A percentile compares a stretch with the other conserved stretches of the same genome.
Evolutionary conservation across 64 coral and sea anemone genomes (phyloP).

Genomic region (Porites australiensis): DNA sequence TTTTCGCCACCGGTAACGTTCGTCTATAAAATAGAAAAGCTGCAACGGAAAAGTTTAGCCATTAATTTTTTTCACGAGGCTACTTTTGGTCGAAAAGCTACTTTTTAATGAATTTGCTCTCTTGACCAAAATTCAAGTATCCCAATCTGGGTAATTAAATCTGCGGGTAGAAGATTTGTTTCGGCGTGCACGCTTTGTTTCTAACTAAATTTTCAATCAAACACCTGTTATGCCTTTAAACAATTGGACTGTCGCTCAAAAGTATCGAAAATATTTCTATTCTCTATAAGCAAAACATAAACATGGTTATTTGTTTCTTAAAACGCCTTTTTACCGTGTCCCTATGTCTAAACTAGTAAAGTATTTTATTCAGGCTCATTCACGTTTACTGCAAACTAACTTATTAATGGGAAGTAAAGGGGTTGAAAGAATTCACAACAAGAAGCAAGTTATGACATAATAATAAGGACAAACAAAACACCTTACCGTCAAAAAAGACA

Average conservation of each 20-base stretch:
- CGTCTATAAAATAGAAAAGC: too few relatives aligned
- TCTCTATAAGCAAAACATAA: too few relatives aligned
- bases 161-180: background rate
- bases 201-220: background rate
- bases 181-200: background rate
- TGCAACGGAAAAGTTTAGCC: too few relatives aligned
- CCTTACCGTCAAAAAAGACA: conserved; percentile 9
- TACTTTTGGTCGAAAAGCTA: too few relatives aligned
- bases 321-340: too few relatives aligned
- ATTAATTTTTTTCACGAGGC: too few relatives aligned
- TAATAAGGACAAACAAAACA: background rate
- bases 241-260: background rate
- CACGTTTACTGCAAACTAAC: background rate
- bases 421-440: background rate
- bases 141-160: background rate
- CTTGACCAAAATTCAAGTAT: background rate
- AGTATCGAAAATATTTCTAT: background rate
- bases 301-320: too few relatives aligned
- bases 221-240: conserved; percentile 1
- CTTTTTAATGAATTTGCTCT: too few relatives aligned
- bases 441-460: background rate
- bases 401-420: background rate
- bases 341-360: too few relatives aligned
- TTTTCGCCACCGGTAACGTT: too few relatives aligned
- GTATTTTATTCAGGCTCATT: too few relatives aligned